Evolutionary conservation across 2,113 vertebrate species (phyloP).

Genomic region (Pluvianellus socialis): DNA sequence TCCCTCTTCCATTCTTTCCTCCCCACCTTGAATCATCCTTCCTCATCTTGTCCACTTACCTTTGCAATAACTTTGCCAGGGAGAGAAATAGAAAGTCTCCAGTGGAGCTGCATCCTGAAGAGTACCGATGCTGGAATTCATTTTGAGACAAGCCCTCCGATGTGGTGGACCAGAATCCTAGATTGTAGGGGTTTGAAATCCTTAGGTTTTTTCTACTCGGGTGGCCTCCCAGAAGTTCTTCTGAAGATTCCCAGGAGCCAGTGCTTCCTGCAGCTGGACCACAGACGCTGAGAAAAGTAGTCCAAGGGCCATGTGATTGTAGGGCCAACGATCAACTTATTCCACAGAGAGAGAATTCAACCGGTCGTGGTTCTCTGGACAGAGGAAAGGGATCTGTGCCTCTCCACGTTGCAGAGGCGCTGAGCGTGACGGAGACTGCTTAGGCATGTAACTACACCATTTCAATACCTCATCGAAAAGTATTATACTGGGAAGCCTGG

Average conservation of each 20-base stretch:
- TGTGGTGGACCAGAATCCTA: not conserved
- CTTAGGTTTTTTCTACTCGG: not conserved
- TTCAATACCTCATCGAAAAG: not conserved
- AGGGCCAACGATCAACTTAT: not conserved
- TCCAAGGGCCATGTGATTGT: not conserved
- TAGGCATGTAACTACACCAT: not conserved
- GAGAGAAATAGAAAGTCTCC: not conserved
- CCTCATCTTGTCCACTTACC: not conserved
- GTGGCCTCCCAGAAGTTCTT: not conserved
- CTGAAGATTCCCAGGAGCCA: not conserved
- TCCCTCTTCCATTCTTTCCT: not conserved
- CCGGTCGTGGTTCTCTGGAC: not conserved
- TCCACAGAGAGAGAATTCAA: not conserved
- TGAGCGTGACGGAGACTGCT: not conserved
- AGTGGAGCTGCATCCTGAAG: not conserved
- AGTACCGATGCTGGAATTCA: not conserved
- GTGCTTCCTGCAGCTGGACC: not conserved
- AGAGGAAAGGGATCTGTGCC: not conserved
- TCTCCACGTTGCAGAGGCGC: not conserved
- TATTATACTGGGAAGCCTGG: not conserved
- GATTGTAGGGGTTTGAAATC: not conserved
- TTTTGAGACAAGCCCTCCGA: not conserved
- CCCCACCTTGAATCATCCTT: not conserved
- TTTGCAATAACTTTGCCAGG: accelerated
- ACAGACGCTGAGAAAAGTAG: not conserved